These are phyloP conservation scores for Leptopilina drosophilae DNA, from an alignment of 2,888 invertebrate genomes.

Conservation along the genomic window DNA sequence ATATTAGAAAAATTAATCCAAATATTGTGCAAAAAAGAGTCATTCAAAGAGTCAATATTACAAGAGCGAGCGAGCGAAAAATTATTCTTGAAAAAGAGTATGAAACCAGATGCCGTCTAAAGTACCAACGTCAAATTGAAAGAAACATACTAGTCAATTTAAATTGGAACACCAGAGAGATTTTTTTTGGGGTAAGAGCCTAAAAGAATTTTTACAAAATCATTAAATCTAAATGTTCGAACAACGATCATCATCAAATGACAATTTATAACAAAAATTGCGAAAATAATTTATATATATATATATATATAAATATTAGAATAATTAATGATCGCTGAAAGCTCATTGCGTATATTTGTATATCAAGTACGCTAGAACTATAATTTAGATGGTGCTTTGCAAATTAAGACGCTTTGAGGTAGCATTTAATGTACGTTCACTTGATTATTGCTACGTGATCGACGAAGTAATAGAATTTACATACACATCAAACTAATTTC, in stretches of 20 bases:
- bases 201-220: slow-evolving; percentile 57
- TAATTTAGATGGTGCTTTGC: slow-evolving; percentile 68
- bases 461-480: slow-evolving; percentile 18
- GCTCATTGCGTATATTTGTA: slow-evolving; percentile 53
- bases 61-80: slow-evolving; percentile 54
- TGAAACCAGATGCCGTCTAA: slow-evolving; percentile 4
- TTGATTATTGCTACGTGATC: slow-evolving; percentile 38
- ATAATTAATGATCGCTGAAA: slow-evolving; percentile 39
- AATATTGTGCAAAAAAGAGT: slow-evolving; percentile 38
- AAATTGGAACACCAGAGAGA: slow-evolving; percentile 66
- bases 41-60: slow-evolving; percentile 51
- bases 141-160: slow-evolving; percentile 70
- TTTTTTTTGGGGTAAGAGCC: slow-evolving; percentile 61
- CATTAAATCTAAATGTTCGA: slow-evolving; percentile 52
- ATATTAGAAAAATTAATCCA: background rate
- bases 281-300: slow-evolving; percentile 2
- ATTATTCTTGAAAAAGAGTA: background rate
- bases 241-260: slow-evolving; percentile 54
- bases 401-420: slow-evolving; percentile 66
- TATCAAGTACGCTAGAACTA: slow-evolving; percentile 58
- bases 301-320: background rate
- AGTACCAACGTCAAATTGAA: slow-evolving; percentile 49
- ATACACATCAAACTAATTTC: background rate
- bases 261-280: slow-evolving; percentile 48
- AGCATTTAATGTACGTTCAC: slow-evolving; percentile 53